Conservation (phyloP, 2,888 invertebrate genomes). For the Xylota segnis region DNA sequence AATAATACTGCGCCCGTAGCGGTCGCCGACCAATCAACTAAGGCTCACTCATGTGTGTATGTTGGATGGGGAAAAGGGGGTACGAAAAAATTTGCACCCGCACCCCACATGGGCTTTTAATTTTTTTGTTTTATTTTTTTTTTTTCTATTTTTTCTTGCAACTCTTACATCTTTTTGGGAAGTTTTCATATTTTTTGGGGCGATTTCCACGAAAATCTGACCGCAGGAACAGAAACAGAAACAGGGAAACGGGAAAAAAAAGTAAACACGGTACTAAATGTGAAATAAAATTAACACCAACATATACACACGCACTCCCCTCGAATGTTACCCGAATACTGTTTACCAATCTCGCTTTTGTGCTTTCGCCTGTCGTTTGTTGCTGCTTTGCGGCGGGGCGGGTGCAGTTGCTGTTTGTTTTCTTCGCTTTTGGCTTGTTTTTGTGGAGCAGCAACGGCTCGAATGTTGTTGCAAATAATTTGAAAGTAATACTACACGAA, state of each 20-base stretch:
- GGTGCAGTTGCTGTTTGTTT: not conserved
- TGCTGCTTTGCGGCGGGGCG: not conserved
- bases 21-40: constrained; percentile 64
- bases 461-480: too few relatives aligned
- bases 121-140: constrained; percentile 2
- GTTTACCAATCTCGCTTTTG: constrained; percentile 31
- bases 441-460: too few relatives aligned
- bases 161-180: constrained; percentile 14
- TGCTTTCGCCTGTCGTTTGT: constrained; percentile 7
- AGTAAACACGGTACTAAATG: constrained; percentile 8
- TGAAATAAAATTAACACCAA: constrained; percentile 34
- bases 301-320: constrained; percentile 36
- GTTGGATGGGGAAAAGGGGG: constrained; percentile 36
- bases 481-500: too few relatives aligned
- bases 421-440: not conserved
- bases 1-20: constrained; percentile 59
- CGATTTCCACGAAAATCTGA: not conserved
- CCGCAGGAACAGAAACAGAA: too few relatives aligned
- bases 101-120: not conserved
- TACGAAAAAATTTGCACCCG: constrained; percentile 36
- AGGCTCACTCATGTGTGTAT: constrained; percentile 53
- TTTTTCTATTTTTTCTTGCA: not conserved
- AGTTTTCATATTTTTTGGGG: not conserved
- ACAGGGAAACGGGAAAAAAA: not conserved
- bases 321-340: constrained; percentile 58